Base-by-base conservation (phyloP, 2,113 vertebrate species). In the Festucalex cinctus region DNA sequence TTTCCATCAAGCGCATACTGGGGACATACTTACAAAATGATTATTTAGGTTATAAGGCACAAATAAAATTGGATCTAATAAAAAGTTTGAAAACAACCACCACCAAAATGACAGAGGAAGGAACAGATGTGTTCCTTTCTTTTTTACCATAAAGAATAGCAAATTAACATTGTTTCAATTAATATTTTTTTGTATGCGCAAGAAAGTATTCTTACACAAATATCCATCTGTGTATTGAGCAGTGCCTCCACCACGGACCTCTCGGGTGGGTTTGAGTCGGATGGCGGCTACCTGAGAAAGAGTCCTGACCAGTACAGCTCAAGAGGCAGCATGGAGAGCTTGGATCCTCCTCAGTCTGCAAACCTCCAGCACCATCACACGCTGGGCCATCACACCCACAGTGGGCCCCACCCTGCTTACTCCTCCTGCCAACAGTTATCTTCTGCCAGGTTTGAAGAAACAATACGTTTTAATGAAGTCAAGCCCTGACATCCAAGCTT, bases 221-320 rank as follows among this genome's bases (percentile, higher is more conserved):
- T 41, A 10, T 69, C 60, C 75, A 8, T 54, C 20, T 37, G 3
- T 44, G 62, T 60, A 13, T 59, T 68, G 59, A 13, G 56, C 86
- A 99, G 97, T 83, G 94, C 94, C 54, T 97, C 96, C 0, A 93
- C 94, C 53, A 94, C 93, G 1, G 94, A 98, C 80, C 93, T 98
- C 70, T 95, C 94, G 2, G 88, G 93, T 12, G 93, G 75, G 2
- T 85, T 86, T 7, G 81, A 87, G 56, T 80, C 86, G 16, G 76
- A 76, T 1, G 56, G 65, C 4, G 44, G 91, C 66, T 96, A 89
- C 79, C 88, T 98, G 86, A 94, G 96, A 85, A 95, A 89, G 79
- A 98, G 96, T 77, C 95, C 94, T 0, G 96, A 98, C 78, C 96
- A 92, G 73, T 98, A 96, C 91, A 98, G 97, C 83, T 99, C 96